Evolutionary conservation across 2,888 invertebrate genomes (phyloP), one percentile per base, ranked within the genome.

Genomic region (Salticus scenicus): DNA sequence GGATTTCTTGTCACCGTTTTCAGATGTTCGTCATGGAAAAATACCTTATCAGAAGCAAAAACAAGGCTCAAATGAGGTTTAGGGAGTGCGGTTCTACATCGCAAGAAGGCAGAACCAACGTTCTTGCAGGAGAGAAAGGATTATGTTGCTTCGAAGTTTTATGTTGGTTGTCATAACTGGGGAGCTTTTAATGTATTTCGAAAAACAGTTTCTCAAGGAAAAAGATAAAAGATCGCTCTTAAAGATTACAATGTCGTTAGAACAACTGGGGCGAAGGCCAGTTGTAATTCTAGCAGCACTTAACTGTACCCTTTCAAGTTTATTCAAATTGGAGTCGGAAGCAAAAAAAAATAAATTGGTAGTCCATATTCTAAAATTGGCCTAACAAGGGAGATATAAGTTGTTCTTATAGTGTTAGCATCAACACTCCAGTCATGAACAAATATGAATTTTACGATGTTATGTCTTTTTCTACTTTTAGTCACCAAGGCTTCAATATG

Each of bases 1-100:
- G 28, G 41, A 7, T 41, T 64, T 74, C 64, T 74, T 8, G 12
- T 74, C 28, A 75, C 66, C 14, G 41, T 66, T 42, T 28, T 42
- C 42, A 75, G 30, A 75, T 42, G n/a, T 42, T 66, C 41, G 42
- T 42, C 42, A 20, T 41, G 37, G 37, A 37, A 37, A 10, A 7
- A 10, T 37, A 37, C 10, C 37, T 10, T 10, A 37, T 37, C 37
- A 37, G 10, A 10, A 7, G 4, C 37, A 4, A 37, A 10, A 7
- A 4, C 37, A 37, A n/a, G n/a, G 37, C 37, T 37, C 37, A 4
- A 4, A 4, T 4, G 37, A 10, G 10, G 10, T 10, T 10, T 4
- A 37, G 10, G 10, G 37, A 37, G 10, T 37, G 37, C 37, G 10
- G 10, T 10, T 37, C 37, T 10, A 37, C 37, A 37, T 10, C 37